These are phyloP conservation scores for Odontamblyopus lacepedii DNA, from an alignment of 2,797 vertebrate genomes.

Conservation along the genomic window DNA sequence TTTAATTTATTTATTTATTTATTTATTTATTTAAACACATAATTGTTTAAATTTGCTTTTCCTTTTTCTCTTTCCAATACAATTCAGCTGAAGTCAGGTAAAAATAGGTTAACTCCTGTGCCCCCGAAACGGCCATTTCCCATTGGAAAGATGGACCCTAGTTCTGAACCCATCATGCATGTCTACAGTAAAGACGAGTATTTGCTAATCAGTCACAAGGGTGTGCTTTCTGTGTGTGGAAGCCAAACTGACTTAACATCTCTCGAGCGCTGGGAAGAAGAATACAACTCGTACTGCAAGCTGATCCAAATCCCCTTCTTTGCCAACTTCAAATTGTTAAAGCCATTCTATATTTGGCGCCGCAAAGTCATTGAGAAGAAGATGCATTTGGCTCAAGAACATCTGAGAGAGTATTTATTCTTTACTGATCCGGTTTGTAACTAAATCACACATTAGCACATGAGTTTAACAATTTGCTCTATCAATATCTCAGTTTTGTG, in stretches of 20 bases:
- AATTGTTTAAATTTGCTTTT: no score
- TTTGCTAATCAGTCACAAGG: constrained; percentile 72
- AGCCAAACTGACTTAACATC: constrained; percentile 64
- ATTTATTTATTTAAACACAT: no score
- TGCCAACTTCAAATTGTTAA: constrained; percentile 81
- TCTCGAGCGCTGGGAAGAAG: constrained; percentile 78
- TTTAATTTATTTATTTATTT: no score
- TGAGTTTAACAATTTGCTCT: no score
- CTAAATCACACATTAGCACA: background rate
- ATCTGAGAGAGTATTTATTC: constrained; percentile 76
- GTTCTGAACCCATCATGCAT: constrained; percentile 26
- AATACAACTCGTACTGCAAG: constrained; percentile 73
- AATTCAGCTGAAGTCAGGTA: constrained; percentile 37
- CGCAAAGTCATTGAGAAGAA: constrained; percentile 77
- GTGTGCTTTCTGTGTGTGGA: constrained; percentile 62
- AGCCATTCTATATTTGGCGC: constrained; percentile 82
- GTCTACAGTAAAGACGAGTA: constrained; percentile 76
- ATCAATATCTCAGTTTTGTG: no score
- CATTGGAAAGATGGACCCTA: background rate
- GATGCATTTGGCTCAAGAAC: constrained; percentile 61
- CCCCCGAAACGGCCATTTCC: constrained; percentile 58
- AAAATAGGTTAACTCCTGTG: constrained; percentile 34
- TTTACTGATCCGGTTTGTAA: constrained; percentile 78
- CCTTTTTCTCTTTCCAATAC: background rate
- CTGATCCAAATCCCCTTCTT: constrained; percentile 83